Percentiles rank a stretch among this genome's conserved stretches.
These are phyloP conservation scores for Ictidomys tridecemlineatus DNA, from an alignment of 2,113 vertebrate species.

Conservation along the genomic window DNA sequence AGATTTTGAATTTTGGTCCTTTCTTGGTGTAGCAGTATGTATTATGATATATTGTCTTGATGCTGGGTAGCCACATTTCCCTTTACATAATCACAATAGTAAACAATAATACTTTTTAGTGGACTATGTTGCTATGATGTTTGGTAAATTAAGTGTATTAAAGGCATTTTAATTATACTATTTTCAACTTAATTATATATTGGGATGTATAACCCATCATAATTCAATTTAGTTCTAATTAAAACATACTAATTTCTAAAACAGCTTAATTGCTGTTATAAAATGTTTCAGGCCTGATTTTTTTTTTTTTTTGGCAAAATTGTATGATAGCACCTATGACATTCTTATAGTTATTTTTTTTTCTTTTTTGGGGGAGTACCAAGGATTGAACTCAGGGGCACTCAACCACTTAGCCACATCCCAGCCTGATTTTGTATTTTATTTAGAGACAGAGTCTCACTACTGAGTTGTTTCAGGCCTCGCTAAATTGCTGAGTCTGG, in stretches of 20 bases:
- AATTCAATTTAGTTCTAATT: neutral
- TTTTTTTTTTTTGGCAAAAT: slow-evolving; percentile 28
- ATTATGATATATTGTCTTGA: too few relatives aligned
- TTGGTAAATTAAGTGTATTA: neutral
- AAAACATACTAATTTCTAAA: neutral
- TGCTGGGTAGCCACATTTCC: neutral
- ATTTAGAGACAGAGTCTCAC: too few relatives aligned
- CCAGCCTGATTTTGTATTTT: too few relatives aligned
- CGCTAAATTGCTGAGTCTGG: too few relatives aligned
- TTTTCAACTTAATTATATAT: neutral
- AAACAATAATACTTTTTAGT: neutral
- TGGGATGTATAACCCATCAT: neutral
- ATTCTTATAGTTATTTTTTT: neutral
- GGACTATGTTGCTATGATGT: neutral
- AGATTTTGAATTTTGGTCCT: neutral
- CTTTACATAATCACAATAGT: neutral
- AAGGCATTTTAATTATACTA: neutral
- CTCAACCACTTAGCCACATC: too few relatives aligned
- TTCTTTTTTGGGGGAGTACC: too few relatives aligned
- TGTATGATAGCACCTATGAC: neutral
- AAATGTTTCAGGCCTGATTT: neutral
- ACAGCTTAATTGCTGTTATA: neutral
- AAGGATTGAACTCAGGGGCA: too few relatives aligned
- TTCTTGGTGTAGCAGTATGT: neutral
- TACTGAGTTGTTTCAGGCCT: too few relatives aligned